Evolutionary conservation across 53 echinoderm and acorn worm species (phyloP), one percentile per base, ranked within the genome.

Genomic region (Mesocentrotus franciscanus): DNA sequence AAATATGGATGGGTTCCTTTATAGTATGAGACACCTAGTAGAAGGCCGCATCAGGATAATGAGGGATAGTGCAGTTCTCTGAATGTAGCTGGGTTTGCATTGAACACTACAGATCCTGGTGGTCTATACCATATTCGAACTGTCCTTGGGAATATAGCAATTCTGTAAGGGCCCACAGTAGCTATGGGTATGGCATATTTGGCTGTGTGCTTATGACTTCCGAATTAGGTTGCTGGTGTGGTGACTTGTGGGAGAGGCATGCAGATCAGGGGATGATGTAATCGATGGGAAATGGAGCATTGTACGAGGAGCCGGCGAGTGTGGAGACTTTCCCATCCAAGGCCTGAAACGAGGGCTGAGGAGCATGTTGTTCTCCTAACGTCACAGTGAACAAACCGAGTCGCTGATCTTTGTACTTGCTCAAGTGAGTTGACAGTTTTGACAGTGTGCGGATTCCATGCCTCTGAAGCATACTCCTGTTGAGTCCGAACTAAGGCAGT

Each of bases 361-460:
- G n/a, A n/a, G n/a, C n/a, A 92, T 92, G 94, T 94, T 94, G 94
- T 58, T 55, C 55, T 81, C 62, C 95, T 94, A 71, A 26, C 85
- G 87, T 94, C 85, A 85, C 84, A 32, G 29, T 61, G 66, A 84
- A 94, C 94, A 42, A 94, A 94, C 5, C 96, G 66, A 36, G 96
- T 79, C 59, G 90, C 96, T 83, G 92, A 78, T 60, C 85, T 92
- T 92, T 96, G 96, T 58, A 96, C 96, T 33, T 90, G 81, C 36
- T 96, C 92, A 18, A 81, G 42, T 29, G 30, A 57, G 10, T 95
- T 95, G 10, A 96, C 76, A 29, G 60, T 33, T 39, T 78, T 92
- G 30, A 66, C 60, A 30, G 92, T 92, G 57, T 92, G 66, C 7
- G 96, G 96, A 36, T 96, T 96, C 95, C 95, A 96, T 78, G 95